Evolutionary conservation across 1,140 invertebrate species (phyloP).

Genomic region (Trachelipus rathkii): DNA sequence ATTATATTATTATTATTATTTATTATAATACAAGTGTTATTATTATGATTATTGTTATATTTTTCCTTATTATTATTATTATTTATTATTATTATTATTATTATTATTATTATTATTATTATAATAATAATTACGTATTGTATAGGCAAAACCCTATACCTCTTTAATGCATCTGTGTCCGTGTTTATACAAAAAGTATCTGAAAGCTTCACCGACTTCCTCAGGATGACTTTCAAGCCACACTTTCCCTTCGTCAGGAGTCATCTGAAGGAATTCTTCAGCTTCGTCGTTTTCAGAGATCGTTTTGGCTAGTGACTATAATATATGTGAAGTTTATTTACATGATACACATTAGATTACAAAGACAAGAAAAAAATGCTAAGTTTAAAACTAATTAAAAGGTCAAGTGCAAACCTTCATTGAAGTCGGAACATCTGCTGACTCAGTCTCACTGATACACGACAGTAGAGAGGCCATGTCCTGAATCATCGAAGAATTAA

Average conservation of each 20-base stretch:
- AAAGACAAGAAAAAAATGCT: too few relatives aligned
- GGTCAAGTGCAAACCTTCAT: background rate
- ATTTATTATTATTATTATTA: too few relatives aligned
- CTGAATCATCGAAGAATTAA: background rate
- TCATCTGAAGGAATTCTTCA: conserved; percentile 56
- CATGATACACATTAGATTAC: too few relatives aligned
- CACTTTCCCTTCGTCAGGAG: conserved; percentile 54
- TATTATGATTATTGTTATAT: too few relatives aligned
- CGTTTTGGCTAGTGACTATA: background rate
- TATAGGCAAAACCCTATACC: conserved; percentile 50
- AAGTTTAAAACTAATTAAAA: too few relatives aligned
- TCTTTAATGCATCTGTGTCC: conserved; percentile 71
- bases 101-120: too few relatives aligned
- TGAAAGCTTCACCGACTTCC: conserved; percentile 54
- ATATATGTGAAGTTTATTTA: background rate
- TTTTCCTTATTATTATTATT: too few relatives aligned
- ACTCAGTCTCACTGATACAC: background rate
- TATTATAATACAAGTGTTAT: too few relatives aligned
- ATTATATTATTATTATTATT: too few relatives aligned
- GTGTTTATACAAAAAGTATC: conserved; percentile 63
- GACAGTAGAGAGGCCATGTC: background rate
- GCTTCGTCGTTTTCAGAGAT: conserved; percentile 54
- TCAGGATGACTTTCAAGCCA: conserved; percentile 60
- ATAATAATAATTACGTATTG: too few relatives aligned
- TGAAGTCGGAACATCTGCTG: background rate